Evolutionary conservation across 2,113 vertebrate genomes (phyloP).

Genomic region (Sapajus apella): DNA sequence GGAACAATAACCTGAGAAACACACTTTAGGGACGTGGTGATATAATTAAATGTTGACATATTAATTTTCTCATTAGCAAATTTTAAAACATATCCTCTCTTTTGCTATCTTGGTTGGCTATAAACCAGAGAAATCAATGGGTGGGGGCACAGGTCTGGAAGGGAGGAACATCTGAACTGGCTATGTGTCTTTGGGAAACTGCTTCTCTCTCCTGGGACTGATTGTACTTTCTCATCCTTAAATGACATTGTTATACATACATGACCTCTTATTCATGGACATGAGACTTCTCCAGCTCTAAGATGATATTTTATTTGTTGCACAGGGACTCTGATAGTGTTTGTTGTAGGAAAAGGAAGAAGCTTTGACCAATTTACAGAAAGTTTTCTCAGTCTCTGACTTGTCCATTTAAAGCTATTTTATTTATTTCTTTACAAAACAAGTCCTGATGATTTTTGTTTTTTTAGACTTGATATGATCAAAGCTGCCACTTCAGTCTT

Average conservation of each 20-base stretch:
- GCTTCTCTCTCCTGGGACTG: not conserved
- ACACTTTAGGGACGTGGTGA: not conserved
- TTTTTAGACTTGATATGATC: not conserved
- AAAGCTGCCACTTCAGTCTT: not conserved
- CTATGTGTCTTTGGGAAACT: not conserved
- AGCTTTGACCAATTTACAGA: not conserved
- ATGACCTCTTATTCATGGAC: not conserved
- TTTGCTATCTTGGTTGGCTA: not conserved
- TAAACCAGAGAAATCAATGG: not conserved
- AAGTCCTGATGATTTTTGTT: not conserved
- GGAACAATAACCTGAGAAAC: not conserved
- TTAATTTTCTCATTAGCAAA: slow-evolving; percentile 45
- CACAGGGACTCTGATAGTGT: not conserved
- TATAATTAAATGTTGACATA: not conserved
- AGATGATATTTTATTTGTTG: not conserved
- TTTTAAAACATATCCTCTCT: not conserved
- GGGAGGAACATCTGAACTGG: not conserved
- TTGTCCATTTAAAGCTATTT: not conserved
- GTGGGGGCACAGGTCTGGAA: not conserved
- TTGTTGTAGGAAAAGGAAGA: not conserved
- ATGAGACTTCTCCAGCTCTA: not conserved
- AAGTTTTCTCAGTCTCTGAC: not conserved
- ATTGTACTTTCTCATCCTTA: not conserved
- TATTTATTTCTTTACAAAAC: not conserved
- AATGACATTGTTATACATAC: not conserved